A percentile compares a stretch with the other conserved stretches of the same genome.
Conservation (phyloP, 2,797 vertebrate species). For the Yasuhikotakia modesta region DNA sequence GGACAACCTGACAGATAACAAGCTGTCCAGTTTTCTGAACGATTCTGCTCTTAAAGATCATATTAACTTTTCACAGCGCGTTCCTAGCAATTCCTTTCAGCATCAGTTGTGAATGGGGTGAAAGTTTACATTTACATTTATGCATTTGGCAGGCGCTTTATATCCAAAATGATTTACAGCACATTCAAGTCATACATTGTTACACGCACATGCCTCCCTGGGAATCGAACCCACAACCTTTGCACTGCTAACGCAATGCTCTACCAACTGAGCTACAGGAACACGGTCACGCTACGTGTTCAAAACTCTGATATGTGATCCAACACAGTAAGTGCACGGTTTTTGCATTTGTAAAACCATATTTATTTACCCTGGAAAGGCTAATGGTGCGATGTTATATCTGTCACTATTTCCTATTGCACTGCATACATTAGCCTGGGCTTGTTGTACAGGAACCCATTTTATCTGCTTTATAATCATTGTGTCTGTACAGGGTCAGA, state of each 20-base stretch:
- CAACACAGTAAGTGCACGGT: conserved; percentile 58
- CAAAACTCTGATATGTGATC: conserved; percentile 61
- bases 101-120: conserved; percentile 8
- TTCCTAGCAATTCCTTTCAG: conserved; percentile 4
- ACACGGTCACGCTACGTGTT: neutral
- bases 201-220: no score
- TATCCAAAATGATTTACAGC: no score
- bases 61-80: neutral
- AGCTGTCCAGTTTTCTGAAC: conserved; percentile 26
- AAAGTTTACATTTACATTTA: no score
- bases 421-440: conserved; percentile 46
- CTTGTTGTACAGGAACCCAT: neutral
- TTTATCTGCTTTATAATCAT: conserved; percentile 67
- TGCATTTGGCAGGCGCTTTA: no score
- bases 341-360: conserved; percentile 61
- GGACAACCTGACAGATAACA: conserved; percentile 59
- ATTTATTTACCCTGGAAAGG: conserved; percentile 65
- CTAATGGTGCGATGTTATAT: conserved; percentile 66
- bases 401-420: conserved; percentile 67
- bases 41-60: neutral
- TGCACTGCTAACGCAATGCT: no score
- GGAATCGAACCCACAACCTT: no score
- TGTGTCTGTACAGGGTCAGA: conserved; percentile 63
- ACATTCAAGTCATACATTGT: no score
- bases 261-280: no score